Base-by-base conservation (phyloP, 2,797 vertebrate genomes). In the Euphonia xanthogaster region DNA sequence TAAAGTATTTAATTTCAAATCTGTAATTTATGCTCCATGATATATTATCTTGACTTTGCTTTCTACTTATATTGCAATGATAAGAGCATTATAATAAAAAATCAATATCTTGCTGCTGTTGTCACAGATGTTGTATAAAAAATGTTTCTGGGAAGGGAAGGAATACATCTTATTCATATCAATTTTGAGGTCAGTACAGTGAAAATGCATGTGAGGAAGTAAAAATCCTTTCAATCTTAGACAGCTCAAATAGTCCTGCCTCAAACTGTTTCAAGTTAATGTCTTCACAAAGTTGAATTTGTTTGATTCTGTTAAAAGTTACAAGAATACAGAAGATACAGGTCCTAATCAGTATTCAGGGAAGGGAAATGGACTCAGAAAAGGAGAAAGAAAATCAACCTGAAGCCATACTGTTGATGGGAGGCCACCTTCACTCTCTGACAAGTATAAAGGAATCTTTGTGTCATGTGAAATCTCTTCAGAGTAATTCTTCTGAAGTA, bases 371-470 rank as follows among this genome's bases (percentile, higher is more conserved):
- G 55, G 71, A 35, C 42, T 89, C 44, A 67, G 75, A 93, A 90
- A 91, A 85, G 51, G 54, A 81, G 66, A 74, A 70, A 57, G 51
- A 90, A 94, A 90, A 93, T 81, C 86, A 81, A 71, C 92, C 79
- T 76, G 73, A 85, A 95, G 73, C 84, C 86, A 73, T 89, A 60
- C 62, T 90, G 77, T 65, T 95, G 90, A 95, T 93, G 86, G 90
- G 87, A 94, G 85, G 63, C 96, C 81, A 88, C 95, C 85, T 93
- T 95, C 90, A 58, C 73, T 94, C 45, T 80, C 83, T 93, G 94
- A 93, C 88, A 96, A 96, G 92, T 86, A 90, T 83, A 94, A 90
- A 96, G 48, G 51, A 86, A 83, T 61, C n/a, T 72, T 35, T 78
- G 22, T 91, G 87, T 80, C 81, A 72, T 73, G 58, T 79, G 73